Base-by-base conservation (phyloP, 2,888 invertebrate genomes). In the Hydrotaea diabolus region DNA sequence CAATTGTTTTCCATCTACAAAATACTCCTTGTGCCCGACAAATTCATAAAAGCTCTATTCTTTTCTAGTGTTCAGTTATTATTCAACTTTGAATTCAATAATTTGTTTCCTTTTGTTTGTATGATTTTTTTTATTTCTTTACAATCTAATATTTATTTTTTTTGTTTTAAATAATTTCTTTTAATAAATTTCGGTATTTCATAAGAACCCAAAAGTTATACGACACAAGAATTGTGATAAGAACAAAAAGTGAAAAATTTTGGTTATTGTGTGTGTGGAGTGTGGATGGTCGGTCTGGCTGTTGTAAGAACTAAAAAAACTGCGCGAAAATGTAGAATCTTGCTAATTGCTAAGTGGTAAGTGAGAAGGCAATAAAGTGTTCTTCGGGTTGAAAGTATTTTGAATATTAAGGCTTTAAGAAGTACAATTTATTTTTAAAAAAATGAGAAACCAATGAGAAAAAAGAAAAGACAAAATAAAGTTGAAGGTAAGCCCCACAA, bases 121-220 rank as follows among this genome's bases (percentile, higher is more conserved):
- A 69, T 69, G 39, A 39, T 79, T 73, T 49, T 69, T 79, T 21
- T 62, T 75, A n/a, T 84, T 80, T 75, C 55, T 79, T 85, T 82
- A 85, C 82, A 85, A 82, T 79, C 69, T 79, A 79, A 73, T n/a
- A n/a, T n/a, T n/a, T n/a, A n/a, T n/a, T n/a, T n/a, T n/a, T n/a
- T n/a, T n/a, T n/a, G n/a, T n/a, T n/a, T n/a, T n/a, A n/a, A n/a
- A n/a, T 84, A 81, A 57, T 74, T 83, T 80, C 59, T n/a, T 13
- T 72, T 43, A 76, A 76, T 64, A 80, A 64, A 83, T 59, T 62
- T 80, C 74, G 26, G 62, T n/a, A 59, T 31, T 69, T 62, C 2
- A n/a, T 23, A 31, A 43, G 19, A 77, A 77, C 11, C 31, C 36
- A 43, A 43, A 9, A 78, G 72, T 8, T 9, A 59, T 15, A n/a